These are phyloP conservation scores for Nomada ferruginata DNA, from an alignment of 2,888 invertebrate species.

Conservation along the genomic window DNA sequence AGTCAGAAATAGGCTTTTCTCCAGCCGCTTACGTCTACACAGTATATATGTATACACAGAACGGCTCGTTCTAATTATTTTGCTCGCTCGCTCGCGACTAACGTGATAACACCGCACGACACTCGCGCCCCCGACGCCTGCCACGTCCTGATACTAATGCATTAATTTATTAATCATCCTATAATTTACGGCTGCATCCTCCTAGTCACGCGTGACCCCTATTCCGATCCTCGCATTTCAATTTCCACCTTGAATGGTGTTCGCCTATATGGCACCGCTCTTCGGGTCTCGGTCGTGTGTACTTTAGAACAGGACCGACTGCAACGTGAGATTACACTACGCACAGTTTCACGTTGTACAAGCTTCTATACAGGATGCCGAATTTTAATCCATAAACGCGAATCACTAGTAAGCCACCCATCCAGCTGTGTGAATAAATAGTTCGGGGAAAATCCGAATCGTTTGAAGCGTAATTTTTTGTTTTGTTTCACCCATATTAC, in stretches of 20 bases:
- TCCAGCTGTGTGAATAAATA: no score
- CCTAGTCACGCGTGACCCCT: slow-evolving; percentile 55
- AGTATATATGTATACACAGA: slow-evolving; percentile 32
- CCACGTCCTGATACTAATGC: slow-evolving; percentile 67
- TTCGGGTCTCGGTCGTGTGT: background rate
- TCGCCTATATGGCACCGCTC: background rate
- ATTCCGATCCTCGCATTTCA: slow-evolving; percentile 56
- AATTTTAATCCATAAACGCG: no score
- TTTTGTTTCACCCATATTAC: no score
- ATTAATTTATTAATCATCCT: slow-evolving; percentile 74
- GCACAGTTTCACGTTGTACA: background rate
- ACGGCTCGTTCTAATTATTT: slow-evolving; percentile 76
- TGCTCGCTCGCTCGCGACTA: slow-evolving; percentile 77
- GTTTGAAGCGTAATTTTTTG: no score
- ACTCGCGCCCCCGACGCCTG: slow-evolving; percentile 65
- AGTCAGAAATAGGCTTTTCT: slow-evolving; percentile 70
- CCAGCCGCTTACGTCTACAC: slow-evolving; percentile 24
- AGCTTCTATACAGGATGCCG: background rate
- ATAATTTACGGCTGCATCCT: slow-evolving; percentile 63
- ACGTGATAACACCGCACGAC: slow-evolving; percentile 74
- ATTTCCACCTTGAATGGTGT: slow-evolving; percentile 39
- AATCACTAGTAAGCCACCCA: no score
- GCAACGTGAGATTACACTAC: slow-evolving; percentile 30
- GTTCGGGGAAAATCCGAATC: no score
- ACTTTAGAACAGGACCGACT: slow-evolving; percentile 1